Conservation (phyloP, 1,140 invertebrate genomes). For the Zaprionus tsacasi region DNA sequence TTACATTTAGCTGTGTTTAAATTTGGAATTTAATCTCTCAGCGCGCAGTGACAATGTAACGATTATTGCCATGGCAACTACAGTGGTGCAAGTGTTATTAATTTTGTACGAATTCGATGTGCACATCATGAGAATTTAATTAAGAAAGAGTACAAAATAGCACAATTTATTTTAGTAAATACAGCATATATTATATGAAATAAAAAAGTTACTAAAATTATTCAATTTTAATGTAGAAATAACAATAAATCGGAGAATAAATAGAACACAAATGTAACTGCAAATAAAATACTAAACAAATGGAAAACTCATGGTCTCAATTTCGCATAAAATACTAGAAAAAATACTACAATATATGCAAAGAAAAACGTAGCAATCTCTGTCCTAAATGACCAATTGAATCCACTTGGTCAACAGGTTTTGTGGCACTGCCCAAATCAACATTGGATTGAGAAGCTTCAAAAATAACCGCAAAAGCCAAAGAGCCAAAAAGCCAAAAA, state of each 20-base stretch:
- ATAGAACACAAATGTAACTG: no score
- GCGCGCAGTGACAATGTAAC: not conserved
- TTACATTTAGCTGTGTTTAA: not conserved
- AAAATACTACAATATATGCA: not conserved
- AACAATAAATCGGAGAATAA: no score
- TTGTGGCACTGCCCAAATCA: slow-evolving; percentile 3
- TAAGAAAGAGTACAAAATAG: no score
- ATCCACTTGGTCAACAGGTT: not conserved
- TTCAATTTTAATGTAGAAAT: no score
- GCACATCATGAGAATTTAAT: no score
- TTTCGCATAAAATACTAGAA: not conserved
- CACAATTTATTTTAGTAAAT: no score
- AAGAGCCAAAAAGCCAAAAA: slow-evolving; percentile 19
- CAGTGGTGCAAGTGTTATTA: not conserved
- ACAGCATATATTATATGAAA: no score
- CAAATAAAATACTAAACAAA: not conserved
- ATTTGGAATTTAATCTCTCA: not conserved
- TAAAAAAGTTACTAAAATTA: no score
- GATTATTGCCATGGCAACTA: not conserved
- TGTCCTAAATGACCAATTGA: not conserved
- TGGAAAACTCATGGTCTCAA: not conserved
- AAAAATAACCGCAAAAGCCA: slow-evolving; percentile 17
- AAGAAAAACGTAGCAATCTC: not conserved
- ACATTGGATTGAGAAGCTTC: slow-evolving; percentile 13
- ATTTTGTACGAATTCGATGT: no score